Conservation (phyloP, 1,140 invertebrate species). For the Pantala flavescens region DNA sequence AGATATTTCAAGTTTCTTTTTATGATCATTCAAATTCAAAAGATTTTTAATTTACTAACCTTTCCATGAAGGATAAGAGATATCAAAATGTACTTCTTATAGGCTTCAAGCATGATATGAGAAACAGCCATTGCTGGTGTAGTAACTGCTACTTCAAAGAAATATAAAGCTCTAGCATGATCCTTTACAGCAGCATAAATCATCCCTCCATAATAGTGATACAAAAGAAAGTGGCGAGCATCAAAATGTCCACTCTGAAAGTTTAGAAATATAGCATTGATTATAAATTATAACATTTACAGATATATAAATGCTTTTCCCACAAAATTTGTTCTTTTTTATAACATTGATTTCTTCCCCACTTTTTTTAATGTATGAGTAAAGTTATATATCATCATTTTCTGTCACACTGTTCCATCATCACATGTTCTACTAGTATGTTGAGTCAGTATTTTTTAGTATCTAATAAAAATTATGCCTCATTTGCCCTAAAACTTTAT, state of each 20-base stretch:
- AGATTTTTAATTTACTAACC: too few species aligned
- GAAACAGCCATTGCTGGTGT: constrained; percentile 87
- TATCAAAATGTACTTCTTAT: constrained; percentile 91
- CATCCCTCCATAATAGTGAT: constrained; percentile 97
- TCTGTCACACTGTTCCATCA: too few species aligned
- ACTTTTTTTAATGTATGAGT: constrained; percentile 22
- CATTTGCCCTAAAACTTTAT: too few species aligned
- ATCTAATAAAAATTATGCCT: too few species aligned
- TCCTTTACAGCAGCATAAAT: constrained; percentile 89
- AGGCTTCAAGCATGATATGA: constrained; percentile 93
- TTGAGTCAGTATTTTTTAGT: too few species aligned
- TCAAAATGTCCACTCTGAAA: constrained; percentile 66
- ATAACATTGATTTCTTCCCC: constrained; percentile 16
- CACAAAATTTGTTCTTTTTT: neutral
- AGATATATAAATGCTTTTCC: neutral
- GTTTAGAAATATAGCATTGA: too few species aligned
- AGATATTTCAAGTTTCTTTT: too few species aligned
- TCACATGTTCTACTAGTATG: too few species aligned
- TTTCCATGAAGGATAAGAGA: constrained; percentile 86
- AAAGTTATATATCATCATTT: too few species aligned
- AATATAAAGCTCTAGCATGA: constrained; percentile 84
- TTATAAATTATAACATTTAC: constrained; percentile 16
- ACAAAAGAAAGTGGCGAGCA: constrained; percentile 83
- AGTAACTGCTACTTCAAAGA: constrained; percentile 89
- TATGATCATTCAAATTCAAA: too few species aligned